Percentiles rank a stretch among this genome's conserved stretches.
phyloP scores from a whole-genome alignment of 1,140 invertebrate genomes.

The Caerostris extrusa region DNA sequence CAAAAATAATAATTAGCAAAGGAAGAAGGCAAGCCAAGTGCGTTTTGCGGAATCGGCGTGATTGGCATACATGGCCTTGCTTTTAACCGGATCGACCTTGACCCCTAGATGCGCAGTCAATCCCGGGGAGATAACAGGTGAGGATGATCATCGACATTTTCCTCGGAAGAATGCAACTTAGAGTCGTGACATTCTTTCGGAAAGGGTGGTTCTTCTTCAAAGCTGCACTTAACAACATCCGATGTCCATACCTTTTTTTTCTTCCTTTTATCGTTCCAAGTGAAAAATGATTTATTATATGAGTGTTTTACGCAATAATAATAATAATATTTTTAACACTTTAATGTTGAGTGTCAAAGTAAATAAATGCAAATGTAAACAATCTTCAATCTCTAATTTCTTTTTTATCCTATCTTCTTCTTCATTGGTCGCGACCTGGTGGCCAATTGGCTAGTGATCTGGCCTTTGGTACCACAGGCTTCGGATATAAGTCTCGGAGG shows the following conservation, averaged over 20 bases:
- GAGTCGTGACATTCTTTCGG: neutral
- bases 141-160: slow-evolving; percentile 29
- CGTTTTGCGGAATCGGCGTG: neutral
- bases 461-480: too few species aligned
- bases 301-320: neutral
- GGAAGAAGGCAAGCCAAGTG: neutral
- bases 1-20: neutral
- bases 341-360: too few species aligned
- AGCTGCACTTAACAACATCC: neutral
- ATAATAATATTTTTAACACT: neutral
- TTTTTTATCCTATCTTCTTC: too few species aligned
- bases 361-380: too few species aligned
- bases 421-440: too few species aligned
- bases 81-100: slow-evolving; percentile 60
- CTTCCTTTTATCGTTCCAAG: neutral
- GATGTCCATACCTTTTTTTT: neutral
- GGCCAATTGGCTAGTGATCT: too few species aligned
- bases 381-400: too few species aligned
- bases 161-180: neutral
- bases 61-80: slow-evolving; percentile 41
- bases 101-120: slow-evolving; percentile 39
- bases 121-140: neutral
- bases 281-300: neutral
- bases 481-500: too few species aligned
- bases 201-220: neutral